Evolutionary conservation across 2,113 vertebrate species (phyloP), one percentile per base, ranked within the genome.

Genomic region (Gallinago jamesoni): DNA sequence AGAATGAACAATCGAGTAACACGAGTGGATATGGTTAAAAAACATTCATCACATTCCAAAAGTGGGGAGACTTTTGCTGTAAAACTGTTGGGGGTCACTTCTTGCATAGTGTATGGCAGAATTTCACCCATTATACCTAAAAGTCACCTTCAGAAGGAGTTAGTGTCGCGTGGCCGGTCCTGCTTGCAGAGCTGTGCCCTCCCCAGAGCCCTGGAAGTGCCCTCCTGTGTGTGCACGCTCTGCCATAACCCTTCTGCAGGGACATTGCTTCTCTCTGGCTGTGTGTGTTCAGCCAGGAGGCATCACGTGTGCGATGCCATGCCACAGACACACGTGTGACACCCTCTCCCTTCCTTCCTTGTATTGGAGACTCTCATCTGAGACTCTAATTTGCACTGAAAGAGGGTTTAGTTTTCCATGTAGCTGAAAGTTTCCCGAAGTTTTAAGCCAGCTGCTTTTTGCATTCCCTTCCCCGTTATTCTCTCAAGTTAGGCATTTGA

Each of bases 151-250:
- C 35, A 20, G 62, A 16, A 47, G 35, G 70, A 39, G 18, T 21
- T 10, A 23, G 22, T 20, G 31, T 10, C 0, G 2, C 15, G 35
- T 12, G 33, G 48, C 37, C 1, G 3, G 41, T 35, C 35, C 47
- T 25, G 59, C 39, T 47, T 30, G 50, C 39, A 47, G 67, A 41
- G 27, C 50, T 37, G 59, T 45, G 37, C 19, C 13, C 1, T n/a
- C 35, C 21, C 17, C 33, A 9, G 22, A n/a, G 68, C 1, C 9
- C 56, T 52, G 84, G 35, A 7, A 4, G 53, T 20, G 47, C 39
- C 27, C 55, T 62, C n/a, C 35, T 10, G 22, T 23, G 1, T 1
- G 6, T 19, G 21, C 15, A 2, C 3, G 0, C 39, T 13, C 33
- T 16, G 8, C 4, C 55, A 3, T 6, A 2, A 3, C 24, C 30